phyloP scores from a whole-genome alignment of 1,140 invertebrate genomes.

The Colletes latitarsis region DNA sequence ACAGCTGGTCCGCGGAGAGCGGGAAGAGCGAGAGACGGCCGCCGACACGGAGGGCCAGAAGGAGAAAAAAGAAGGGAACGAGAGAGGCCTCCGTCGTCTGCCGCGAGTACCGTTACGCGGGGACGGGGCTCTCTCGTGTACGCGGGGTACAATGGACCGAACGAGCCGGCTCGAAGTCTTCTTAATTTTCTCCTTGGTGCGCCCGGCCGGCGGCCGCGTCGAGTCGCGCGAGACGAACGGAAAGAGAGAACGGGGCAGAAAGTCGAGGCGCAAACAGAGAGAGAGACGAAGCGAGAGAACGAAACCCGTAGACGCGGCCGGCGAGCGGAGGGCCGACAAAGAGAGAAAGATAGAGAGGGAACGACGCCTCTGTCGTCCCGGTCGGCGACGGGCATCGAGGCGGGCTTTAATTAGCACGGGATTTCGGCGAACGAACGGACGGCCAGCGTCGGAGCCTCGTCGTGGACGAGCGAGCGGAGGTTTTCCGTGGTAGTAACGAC shows the following conservation, averaged over 20 bases:
- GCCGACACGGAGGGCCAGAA: background rate
- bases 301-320: constrained; percentile 8
- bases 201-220: background rate
- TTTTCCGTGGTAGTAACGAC: constrained; percentile 39
- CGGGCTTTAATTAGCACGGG: constrained; percentile 73
- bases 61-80: background rate
- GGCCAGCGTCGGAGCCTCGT: constrained; percentile 54
- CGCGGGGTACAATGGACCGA: constrained; percentile 52
- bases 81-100: constrained; percentile 26
- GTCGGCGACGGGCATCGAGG: constrained; percentile 67
- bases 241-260: constrained; percentile 15
- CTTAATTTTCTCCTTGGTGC: constrained; percentile 58
- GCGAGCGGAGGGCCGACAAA: background rate
- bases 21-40: constrained; percentile 7
- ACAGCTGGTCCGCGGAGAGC: constrained; percentile 28
- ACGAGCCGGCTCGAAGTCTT: constrained; percentile 47
- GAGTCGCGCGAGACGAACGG: background rate
- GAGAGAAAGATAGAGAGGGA: constrained; percentile 17
- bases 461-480: constrained; percentile 44
- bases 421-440: constrained; percentile 68
- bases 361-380: constrained; percentile 49
- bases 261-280: constrained; percentile 19
- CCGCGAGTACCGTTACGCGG: constrained; percentile 52
- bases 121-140: constrained; percentile 15
- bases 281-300: constrained; percentile 31